These are phyloP conservation scores for Calameuta pallipes DNA, from an alignment of 2,888 invertebrate species.

Conservation along the genomic window DNA sequence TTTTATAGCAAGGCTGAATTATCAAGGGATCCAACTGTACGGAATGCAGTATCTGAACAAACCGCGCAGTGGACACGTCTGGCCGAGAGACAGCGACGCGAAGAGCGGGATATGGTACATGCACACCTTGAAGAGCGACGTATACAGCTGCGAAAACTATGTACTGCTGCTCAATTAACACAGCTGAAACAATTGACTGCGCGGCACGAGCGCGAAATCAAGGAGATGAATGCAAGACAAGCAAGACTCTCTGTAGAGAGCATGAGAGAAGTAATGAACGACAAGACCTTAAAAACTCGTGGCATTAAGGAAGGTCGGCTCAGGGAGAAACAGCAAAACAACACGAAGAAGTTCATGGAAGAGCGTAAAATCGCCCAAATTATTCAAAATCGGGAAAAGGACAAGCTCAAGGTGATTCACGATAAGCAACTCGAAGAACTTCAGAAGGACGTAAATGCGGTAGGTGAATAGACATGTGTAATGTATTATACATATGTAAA, in stretches of 20 bases:
- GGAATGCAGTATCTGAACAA: conserved; percentile 90
- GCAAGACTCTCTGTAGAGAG: conserved; percentile 98
- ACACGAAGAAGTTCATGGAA: conserved; percentile 97
- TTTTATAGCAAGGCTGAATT: conserved; percentile 81
- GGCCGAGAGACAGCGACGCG: conserved; percentile 84
- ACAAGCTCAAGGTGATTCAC: conserved; percentile 91
- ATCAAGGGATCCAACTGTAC: conserved; percentile 80
- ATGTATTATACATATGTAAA: neutral
- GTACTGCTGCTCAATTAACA: conserved; percentile 82
- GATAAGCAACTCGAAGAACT: conserved; percentile 93
- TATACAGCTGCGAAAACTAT: conserved; percentile 75
- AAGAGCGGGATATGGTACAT: conserved; percentile 85
- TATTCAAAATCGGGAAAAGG: conserved; percentile 91
- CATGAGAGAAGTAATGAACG: conserved; percentile 93
- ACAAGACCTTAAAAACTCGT: conserved; percentile 96
- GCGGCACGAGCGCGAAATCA: conserved; percentile 92
- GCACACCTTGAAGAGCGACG: conserved; percentile 88
- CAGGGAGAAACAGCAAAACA: conserved; percentile 96
- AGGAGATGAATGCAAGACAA: conserved; percentile 94
- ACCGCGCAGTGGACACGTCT: conserved; percentile 95
- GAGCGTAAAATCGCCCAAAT: conserved; percentile 90
- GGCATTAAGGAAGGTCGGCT: conserved; percentile 95
- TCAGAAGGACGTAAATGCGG: conserved; percentile 87
- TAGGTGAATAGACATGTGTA: conserved; percentile 62
- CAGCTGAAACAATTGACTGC: conserved; percentile 92